A percentile compares a stretch with the other conserved stretches of the same genome.
phyloP scores from a whole-genome alignment of 2,113 vertebrate species.

The Paratilapia polleni region DNA sequence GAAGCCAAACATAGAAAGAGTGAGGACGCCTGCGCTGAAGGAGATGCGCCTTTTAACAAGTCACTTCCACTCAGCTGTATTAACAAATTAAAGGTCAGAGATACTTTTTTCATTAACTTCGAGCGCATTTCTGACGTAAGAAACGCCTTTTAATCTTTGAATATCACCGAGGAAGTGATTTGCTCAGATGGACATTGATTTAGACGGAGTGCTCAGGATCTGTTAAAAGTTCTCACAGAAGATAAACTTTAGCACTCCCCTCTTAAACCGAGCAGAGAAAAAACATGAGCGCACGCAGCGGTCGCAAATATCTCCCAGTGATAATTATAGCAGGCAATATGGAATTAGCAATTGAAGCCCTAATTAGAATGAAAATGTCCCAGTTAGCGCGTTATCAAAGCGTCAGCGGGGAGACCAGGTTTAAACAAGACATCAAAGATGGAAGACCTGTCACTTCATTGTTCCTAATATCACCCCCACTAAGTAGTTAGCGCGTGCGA shows the following conservation, averaged over 20 bases:
- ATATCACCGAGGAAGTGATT: background rate
- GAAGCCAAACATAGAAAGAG: background rate
- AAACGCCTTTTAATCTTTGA: background rate
- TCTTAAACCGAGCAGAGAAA: background rate
- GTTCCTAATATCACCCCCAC: slow-evolving; percentile 43
- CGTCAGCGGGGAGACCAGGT: slow-evolving; percentile 87
- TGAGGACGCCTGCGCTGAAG: background rate
- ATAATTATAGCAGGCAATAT: slow-evolving; percentile 95
- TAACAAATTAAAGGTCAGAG: slow-evolving; percentile 12
- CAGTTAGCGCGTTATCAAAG: slow-evolving; percentile 95
- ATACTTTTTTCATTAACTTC: too few relatives aligned
- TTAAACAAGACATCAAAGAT: slow-evolving; percentile 93
- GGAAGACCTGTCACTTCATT: slow-evolving; percentile 85
- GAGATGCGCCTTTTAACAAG: background rate
- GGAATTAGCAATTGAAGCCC: slow-evolving; percentile 94
- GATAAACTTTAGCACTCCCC: slow-evolving; percentile 6
- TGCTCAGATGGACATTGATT: background rate
- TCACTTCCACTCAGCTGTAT: background rate
- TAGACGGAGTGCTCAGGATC: background rate
- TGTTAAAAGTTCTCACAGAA: background rate
- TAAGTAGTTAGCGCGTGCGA: background rate
- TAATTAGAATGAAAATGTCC: slow-evolving; percentile 96
- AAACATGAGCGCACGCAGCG: background rate
- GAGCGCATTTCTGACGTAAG: background rate
- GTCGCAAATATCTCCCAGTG: slow-evolving; percentile 49